Evolutionary conservation across 2,888 invertebrate genomes (phyloP), one percentile per base, ranked within the genome.

Genomic region (Protodeltote pygarga): DNA sequence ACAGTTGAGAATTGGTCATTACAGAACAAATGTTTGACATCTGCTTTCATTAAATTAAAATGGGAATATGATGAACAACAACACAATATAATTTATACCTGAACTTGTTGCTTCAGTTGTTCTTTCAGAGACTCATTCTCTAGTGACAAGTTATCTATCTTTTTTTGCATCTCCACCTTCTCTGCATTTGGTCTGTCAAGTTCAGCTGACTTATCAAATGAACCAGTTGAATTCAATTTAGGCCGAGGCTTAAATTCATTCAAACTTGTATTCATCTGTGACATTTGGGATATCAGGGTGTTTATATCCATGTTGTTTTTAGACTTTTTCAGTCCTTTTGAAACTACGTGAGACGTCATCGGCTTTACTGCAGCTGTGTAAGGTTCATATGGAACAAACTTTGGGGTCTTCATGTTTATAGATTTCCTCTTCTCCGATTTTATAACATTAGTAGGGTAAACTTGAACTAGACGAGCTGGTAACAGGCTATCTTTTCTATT

Each of bases 381-480:
- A 0, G 97, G 97, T 75, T 98, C 97, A 66, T 96, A 97, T 0
- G 97, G 97, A 20, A 98, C 94, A 82, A 97, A 97, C 77, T 96
- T 97, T 0, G 97, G 96, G 62, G 95, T 95, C 71, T 94, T 95
- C 6, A 93, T 83, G 34, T 93, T 84, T 53, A 89, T 89, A 25
- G 92, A 88, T 33, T 91, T 91, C 67, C 93, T 94, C 63, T 93
- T 93, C 27, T 93, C 91, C 9, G 92, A 87, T 39, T 87, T 93
- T 20, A 95, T 87, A 53, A 94, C 89, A 67, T 94, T 94, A 6
- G 96, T 95, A 33, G 95, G 81, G 58, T 79, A 90, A n/a, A 92
- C 71, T 70, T 92, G 90, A 10, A 91, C 77, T 4, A 92, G 75
- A 5, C 89, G 81, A 5, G 77, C 73, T 21, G 83, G 77, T 17